These are phyloP conservation scores for Mico argentatus DNA, from an alignment of 2,797 vertebrate genomes.

Conservation along the genomic window DNA sequence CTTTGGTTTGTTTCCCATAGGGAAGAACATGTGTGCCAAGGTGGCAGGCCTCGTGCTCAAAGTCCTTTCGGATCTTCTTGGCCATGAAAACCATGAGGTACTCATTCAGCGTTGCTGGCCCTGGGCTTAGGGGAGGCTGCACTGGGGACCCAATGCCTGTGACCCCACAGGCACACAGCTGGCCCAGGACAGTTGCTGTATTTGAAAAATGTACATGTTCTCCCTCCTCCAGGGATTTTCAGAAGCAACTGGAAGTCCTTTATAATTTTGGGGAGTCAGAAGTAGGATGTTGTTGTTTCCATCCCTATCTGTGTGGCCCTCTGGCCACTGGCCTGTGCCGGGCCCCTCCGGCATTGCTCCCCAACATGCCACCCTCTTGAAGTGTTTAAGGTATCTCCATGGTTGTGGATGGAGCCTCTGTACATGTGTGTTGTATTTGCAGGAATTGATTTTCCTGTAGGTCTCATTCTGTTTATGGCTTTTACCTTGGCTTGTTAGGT, in stretches of 20 bases:
- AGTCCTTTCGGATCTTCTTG: slow-evolving; percentile 95
- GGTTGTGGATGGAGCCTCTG: background rate
- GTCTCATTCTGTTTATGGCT: background rate
- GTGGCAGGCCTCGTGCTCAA: slow-evolving; percentile 91
- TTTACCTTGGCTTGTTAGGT: background rate
- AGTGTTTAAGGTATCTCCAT: background rate
- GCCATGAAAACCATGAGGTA: slow-evolving; percentile 97
- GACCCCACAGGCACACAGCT: background rate
- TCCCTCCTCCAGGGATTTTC: background rate
- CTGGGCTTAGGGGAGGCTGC: background rate
- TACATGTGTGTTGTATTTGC: background rate
- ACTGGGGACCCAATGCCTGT: background rate
- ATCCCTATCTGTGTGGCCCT: accelerated
- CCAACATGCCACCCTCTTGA: accelerated
- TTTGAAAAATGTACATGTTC: background rate
- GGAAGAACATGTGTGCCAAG: slow-evolving; percentile 93
- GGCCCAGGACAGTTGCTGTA: background rate
- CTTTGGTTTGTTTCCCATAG: slow-evolving; percentile 81
- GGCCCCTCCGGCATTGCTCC: background rate
- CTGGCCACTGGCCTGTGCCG: accelerated
- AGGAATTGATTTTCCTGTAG: background rate
- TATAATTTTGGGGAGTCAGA: background rate
- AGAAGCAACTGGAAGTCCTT: background rate
- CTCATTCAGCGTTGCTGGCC: background rate
- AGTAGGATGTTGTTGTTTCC: background rate